Percentiles rank a stretch among this genome's conserved stretches.
These are phyloP conservation scores for Ephydatia muelleri DNA, from an alignment of 37 sponge, comb jelly and placozoan genomes.

Conservation along the genomic window DNA sequence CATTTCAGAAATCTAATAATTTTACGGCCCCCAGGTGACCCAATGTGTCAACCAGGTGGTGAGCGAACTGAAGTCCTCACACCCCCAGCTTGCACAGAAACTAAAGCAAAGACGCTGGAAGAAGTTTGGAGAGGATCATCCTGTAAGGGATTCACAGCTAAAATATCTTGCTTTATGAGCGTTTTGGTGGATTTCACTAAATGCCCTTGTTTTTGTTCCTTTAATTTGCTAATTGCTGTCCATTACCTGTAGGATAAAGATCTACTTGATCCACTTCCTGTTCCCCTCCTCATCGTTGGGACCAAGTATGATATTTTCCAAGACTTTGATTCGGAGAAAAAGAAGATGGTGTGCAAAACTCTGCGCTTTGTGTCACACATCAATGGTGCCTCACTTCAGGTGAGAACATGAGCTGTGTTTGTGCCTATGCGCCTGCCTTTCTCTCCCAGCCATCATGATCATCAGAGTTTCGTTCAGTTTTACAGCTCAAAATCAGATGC, in stretches of 20 bases:
- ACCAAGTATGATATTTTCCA: conserved; percentile 94
- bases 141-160: conserved; percentile 32
- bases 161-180: neutral
- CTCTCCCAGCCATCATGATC: neutral
- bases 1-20: neutral
- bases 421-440: neutral
- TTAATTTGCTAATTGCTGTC: neutral
- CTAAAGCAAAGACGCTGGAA: conserved; percentile 46
- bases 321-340: conserved; percentile 92
- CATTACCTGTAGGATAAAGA: conserved; percentile 68
- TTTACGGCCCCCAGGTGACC: conserved; percentile 20
- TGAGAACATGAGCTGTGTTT: conserved; percentile 20
- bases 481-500: conserved; percentile 84
- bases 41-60: conserved; percentile 34
- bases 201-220: too few relatives aligned
- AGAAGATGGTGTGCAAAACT: conserved; percentile 88
- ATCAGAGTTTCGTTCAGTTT: conserved; percentile 44
- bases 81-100: conserved; percentile 12
- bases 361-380: conserved; percentile 92
- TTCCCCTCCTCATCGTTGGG: conserved; percentile 86
- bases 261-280: conserved; percentile 69
- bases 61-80: conserved; percentile 23
- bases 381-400: conserved; percentile 90
- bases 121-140: conserved; percentile 73
- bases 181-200: too few relatives aligned